These are phyloP conservation scores for Platysteira castanea DNA, from an alignment of 2,113 vertebrate genomes.

Conservation along the genomic window DNA sequence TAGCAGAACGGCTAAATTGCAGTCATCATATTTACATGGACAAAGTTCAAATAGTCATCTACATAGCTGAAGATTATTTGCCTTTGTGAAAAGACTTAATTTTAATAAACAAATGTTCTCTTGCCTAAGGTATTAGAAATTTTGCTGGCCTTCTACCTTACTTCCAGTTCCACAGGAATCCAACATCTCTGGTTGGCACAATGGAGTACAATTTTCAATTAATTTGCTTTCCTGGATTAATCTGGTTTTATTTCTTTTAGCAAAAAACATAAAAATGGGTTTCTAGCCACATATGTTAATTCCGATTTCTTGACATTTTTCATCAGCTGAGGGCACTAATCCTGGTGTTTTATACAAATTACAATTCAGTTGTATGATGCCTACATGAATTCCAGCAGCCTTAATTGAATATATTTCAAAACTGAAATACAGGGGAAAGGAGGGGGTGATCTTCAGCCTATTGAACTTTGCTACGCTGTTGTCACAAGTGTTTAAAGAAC, in stretches of 20 bases:
- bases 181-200: background rate
- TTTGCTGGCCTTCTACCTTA: background rate
- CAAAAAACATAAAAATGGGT: background rate
- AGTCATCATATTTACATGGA: background rate
- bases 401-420: background rate
- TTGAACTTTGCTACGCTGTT: background rate
- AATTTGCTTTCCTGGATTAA: background rate
- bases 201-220: background rate
- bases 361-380: background rate
- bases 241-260: background rate
- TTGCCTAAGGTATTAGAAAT: background rate
- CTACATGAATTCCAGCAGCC: background rate
- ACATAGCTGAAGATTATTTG: background rate
- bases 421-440: background rate
- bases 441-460: accelerated
- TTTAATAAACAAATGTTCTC: background rate
- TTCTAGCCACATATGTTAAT: background rate
- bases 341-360: background rate
- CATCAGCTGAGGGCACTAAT: background rate
- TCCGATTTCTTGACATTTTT: background rate
- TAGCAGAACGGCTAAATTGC: background rate
- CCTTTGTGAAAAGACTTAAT: background rate
- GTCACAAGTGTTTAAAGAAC: background rate
- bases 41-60: background rate
- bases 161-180: background rate